These are phyloP conservation scores for Stenolophus ochropezus DNA, from an alignment of 2,888 invertebrate genomes.

Conservation along the genomic window DNA sequence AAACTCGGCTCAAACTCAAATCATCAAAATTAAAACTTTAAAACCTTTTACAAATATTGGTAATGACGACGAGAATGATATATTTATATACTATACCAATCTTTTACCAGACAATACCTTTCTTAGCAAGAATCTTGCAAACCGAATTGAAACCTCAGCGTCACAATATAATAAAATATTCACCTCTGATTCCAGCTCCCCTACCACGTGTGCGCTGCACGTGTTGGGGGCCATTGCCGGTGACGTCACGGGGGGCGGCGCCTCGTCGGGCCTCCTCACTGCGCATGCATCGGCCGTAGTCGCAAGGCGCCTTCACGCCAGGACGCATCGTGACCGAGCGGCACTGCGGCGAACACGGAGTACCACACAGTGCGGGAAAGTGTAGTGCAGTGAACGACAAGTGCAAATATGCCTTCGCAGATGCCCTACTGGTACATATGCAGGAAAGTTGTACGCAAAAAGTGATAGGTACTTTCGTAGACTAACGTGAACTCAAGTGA, in stretches of 20 bases:
- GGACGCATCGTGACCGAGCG: background rate
- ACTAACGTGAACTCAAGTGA: too few species aligned
- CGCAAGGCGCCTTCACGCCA: background rate
- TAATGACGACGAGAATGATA: too few species aligned
- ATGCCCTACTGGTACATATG: background rate
- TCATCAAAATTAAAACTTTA: too few species aligned
- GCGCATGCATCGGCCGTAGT: conserved; percentile 54
- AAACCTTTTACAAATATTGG: too few species aligned
- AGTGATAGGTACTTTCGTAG: too few species aligned
- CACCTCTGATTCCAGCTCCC: background rate
- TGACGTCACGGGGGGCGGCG: conserved; percentile 46
- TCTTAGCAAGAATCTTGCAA: too few species aligned
- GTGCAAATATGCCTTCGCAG: background rate
- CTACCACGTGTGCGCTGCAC: conserved; percentile 10
- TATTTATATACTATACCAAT: too few species aligned
- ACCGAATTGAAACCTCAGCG: too few species aligned
- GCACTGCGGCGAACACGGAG: background rate
- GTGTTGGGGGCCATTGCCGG: conserved; percentile 43
- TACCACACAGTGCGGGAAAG: too few species aligned
- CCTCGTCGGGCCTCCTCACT: background rate
- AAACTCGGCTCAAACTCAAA: too few species aligned
- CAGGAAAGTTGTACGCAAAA: background rate
- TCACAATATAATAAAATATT: too few species aligned
- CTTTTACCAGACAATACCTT: too few species aligned
- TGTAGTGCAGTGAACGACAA: background rate